phyloP scores from a whole-genome alignment of 2,113 vertebrate genomes.

The Corythornis cristatus region DNA sequence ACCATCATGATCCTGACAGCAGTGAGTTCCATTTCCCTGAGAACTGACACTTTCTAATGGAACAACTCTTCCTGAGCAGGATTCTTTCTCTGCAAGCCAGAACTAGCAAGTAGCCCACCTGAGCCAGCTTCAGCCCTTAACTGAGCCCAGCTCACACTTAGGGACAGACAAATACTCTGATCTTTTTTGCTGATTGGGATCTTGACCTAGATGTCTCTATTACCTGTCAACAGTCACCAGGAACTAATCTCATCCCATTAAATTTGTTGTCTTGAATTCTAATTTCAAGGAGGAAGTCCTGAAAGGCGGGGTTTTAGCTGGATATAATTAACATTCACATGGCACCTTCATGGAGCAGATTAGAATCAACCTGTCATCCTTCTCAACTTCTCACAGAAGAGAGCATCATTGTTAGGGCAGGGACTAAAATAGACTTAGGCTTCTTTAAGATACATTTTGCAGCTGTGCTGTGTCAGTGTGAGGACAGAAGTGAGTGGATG shows the following conservation, averaged over 20 bases:
- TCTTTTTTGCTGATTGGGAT: background rate
- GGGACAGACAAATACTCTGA: background rate
- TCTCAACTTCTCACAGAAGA: background rate
- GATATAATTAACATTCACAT: conserved; percentile 44
- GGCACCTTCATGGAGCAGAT: background rate
- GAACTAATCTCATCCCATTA: background rate
- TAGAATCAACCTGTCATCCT: conserved; percentile 46
- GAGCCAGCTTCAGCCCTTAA: background rate
- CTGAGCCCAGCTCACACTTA: background rate
- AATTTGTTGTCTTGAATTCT: background rate
- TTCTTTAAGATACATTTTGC: background rate
- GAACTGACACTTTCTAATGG: background rate
- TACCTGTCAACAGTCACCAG: background rate
- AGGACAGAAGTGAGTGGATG: background rate
- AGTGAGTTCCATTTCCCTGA: background rate
- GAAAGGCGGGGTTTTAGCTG: conserved; percentile 10
- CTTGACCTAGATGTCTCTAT: background rate
- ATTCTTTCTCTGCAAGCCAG: background rate
- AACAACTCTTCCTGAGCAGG: background rate
- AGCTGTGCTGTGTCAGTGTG: background rate
- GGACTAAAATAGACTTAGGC: conserved; percentile 14
- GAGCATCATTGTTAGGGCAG: conserved; percentile 29
- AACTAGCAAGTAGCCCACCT: background rate
- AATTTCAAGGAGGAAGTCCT: background rate
- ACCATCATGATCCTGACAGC: background rate